A percentile compares a stretch with the other conserved stretches of the same genome.
Evolutionary conservation across 2,113 vertebrate species (phyloP).

Genomic region (Monarcha castaneiventris): DNA sequence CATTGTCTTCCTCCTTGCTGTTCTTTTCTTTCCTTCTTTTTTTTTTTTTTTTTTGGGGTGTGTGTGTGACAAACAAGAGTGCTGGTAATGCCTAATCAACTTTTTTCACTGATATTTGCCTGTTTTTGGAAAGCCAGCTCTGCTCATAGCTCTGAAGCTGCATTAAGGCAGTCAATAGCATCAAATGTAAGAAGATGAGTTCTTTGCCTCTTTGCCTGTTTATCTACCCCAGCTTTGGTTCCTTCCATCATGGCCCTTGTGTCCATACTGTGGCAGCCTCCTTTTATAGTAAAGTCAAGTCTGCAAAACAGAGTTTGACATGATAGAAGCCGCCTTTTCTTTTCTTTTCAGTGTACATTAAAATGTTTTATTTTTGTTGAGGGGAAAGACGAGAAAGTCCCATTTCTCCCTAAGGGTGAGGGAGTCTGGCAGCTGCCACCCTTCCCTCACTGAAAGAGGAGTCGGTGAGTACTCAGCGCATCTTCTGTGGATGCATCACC

Average conservation of each 20-base stretch:
- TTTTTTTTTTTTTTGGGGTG: accelerated
- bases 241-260: neutral
- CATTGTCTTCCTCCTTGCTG: neutral
- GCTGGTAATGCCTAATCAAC: neutral
- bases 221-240: neutral
- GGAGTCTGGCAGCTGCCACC: constrained; percentile 45
- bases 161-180: neutral
- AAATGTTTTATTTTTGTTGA: constrained; percentile 57
- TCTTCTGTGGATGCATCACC: constrained; percentile 10
- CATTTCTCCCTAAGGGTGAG: constrained; percentile 35
- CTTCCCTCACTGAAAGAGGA: constrained; percentile 39
- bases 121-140: neutral
- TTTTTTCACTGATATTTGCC: neutral
- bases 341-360: neutral
- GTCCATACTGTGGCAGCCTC: neutral
- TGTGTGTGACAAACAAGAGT: neutral
- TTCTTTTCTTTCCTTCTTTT: neutral
- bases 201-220: neutral
- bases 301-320: neutral
- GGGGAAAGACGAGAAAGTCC: constrained; percentile 28
- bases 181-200: neutral
- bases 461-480: neutral
- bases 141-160: neutral
- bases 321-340: neutral
- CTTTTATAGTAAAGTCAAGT: neutral